Conservation (phyloP, 2,113 vertebrate species). For the Lutjanus erythropterus region DNA sequence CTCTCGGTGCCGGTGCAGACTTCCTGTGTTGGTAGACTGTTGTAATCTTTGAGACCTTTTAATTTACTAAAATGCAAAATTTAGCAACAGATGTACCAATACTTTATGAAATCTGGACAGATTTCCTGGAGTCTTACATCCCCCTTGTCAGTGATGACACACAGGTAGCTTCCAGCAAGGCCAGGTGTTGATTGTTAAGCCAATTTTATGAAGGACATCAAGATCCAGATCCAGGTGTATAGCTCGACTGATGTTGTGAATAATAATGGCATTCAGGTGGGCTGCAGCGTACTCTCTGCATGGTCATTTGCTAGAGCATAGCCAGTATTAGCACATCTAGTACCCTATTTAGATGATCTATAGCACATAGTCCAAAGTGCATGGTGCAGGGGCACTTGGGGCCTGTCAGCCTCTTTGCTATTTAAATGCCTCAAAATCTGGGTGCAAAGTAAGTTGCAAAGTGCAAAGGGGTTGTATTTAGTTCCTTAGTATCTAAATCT, state of each 20-base stretch:
- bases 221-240: not conserved
- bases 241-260: constrained; percentile 9
- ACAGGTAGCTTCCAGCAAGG: not conserved
- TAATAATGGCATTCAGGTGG: not conserved
- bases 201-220: not conserved
- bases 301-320: not conserved
- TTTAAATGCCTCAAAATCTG: too few relatives aligned
- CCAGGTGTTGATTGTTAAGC: not conserved
- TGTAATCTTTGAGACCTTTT: not conserved
- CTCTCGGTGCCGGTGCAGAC: not conserved
- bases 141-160: not conserved
- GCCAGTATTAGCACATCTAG: not conserved
- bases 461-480: too few relatives aligned
- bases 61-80: not conserved
- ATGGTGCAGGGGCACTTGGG: too few relatives aligned
- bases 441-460: too few relatives aligned
- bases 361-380: too few relatives aligned
- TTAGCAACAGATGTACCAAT: not conserved
- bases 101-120: not conserved
- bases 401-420: too few relatives aligned
- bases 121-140: not conserved
- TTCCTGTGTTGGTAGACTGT: not conserved
- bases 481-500: too few relatives aligned
- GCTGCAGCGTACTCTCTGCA: not conserved
- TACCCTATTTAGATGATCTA: too few relatives aligned